Percentiles rank a stretch among this genome's conserved stretches.
Conservation (phyloP, 2,113 vertebrate species). For the Neomonachus schauinslandi region DNA sequence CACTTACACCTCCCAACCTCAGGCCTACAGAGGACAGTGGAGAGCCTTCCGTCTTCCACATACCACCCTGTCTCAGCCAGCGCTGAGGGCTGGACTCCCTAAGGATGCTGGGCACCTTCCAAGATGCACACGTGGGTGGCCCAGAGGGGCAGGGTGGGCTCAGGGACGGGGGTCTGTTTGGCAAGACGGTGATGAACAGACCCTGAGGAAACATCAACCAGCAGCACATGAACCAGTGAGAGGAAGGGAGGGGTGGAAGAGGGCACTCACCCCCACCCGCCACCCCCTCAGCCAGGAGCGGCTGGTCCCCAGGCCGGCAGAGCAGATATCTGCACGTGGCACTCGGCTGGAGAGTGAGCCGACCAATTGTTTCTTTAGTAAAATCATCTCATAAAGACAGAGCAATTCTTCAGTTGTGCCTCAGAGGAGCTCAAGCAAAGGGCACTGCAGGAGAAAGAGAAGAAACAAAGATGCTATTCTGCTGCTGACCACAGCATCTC, state of each 20-base stretch:
- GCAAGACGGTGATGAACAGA: not conserved
- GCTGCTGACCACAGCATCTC: not conserved
- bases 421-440: not conserved
- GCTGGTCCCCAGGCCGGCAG: not conserved
- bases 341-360: not conserved
- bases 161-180: not conserved
- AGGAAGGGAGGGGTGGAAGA: no score
- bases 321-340: not conserved
- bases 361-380: not conserved
- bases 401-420: not conserved
- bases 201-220: not conserved
- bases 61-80: not conserved
- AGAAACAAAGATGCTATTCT: not conserved
- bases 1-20: not conserved
- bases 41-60: not conserved
- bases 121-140: not conserved
- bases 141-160: not conserved
- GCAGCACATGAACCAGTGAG: not conserved
- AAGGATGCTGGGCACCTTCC: not conserved
- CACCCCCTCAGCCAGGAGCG: not conserved
- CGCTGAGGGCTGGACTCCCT: not conserved
- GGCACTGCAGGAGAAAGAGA: not conserved
- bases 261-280: fast-evolving
- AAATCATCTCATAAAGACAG: not conserved
- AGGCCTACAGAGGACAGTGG: not conserved